These are phyloP conservation scores for Bergia puertoricense DNA, from an alignment of 92 coral and sea anemone species.

Conservation along the genomic window DNA sequence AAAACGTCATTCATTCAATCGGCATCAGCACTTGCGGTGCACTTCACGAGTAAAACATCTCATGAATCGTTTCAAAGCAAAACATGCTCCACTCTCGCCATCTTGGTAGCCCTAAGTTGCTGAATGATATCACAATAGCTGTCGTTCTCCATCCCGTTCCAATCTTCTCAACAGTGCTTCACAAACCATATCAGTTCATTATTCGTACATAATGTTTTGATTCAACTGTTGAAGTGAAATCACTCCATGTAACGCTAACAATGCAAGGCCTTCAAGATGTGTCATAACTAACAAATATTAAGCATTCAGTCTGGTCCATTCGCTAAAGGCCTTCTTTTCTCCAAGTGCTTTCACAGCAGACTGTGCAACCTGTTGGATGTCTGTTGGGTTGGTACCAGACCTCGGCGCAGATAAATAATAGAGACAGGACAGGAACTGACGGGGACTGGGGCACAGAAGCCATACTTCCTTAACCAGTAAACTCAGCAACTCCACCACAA, in stretches of 20 bases:
- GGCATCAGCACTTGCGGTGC: background rate
- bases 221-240: too few relatives aligned
- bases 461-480: slow-evolving; percentile 19
- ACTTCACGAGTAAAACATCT: background rate
- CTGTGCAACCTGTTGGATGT: background rate
- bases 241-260: background rate
- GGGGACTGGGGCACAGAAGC: slow-evolving; percentile 29
- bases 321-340: background rate
- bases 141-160: background rate
- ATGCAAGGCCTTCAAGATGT: background rate
- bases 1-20: too few relatives aligned
- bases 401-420: slow-evolving; percentile 2
- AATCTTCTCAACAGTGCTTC: background rate
- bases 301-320: background rate
- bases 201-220: too few relatives aligned
- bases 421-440: slow-evolving; percentile 12
- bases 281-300: background rate
- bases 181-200: too few relatives aligned
- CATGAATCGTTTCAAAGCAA: background rate
- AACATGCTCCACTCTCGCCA: background rate
- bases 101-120: background rate
- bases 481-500: slow-evolving; percentile 3
- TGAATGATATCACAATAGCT: too few relatives aligned
- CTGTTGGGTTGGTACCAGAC: background rate
- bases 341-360: slow-evolving; percentile 19